Conservation (phyloP, 2,797 vertebrate species). For the Sebastes steindachneri region DNA sequence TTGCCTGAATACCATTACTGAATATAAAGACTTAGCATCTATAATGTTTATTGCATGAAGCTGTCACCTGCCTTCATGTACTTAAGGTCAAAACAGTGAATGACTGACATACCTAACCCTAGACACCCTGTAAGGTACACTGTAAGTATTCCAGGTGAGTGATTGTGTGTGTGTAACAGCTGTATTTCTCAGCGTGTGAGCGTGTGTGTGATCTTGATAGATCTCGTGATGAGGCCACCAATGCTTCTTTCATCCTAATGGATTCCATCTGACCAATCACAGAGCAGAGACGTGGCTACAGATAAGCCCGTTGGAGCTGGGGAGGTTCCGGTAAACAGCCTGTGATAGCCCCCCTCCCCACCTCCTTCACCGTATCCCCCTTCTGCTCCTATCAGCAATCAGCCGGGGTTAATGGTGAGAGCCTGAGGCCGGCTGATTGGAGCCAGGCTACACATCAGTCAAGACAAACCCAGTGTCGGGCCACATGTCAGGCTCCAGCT, state of each 20-base stretch:
- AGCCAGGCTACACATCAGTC: slow-evolving; percentile 76
- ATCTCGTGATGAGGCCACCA: slow-evolving; percentile 73
- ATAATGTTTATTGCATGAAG: neutral
- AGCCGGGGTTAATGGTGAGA: slow-evolving; percentile 72
- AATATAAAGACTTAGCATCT: neutral
- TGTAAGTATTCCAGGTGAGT: slow-evolving; percentile 34
- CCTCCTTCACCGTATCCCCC: slow-evolving; percentile 34
- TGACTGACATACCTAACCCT: neutral
- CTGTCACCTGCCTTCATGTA: neutral
- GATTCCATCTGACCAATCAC: slow-evolving; percentile 83
- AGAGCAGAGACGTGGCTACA: slow-evolving; percentile 64
- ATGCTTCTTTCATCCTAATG: slow-evolving; percentile 81
- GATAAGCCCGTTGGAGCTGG: slow-evolving; percentile 70
- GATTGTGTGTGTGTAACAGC: slow-evolving; percentile 22
- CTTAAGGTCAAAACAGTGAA: neutral
- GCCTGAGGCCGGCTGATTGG: slow-evolving; percentile 75
- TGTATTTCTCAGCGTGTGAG: slow-evolving; percentile 28
- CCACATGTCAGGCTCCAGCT: slow-evolving; percentile 52
- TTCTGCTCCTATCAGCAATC: slow-evolving; percentile 79
- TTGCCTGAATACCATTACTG: neutral
- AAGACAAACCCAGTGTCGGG: slow-evolving; percentile 46
- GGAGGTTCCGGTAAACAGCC: slow-evolving; percentile 74
- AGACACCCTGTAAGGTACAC: neutral
- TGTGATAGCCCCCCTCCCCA: slow-evolving; percentile 46
- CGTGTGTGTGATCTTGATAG: slow-evolving; percentile 67